Base-by-base conservation (phyloP, 1,140 invertebrate genomes). In the Trigoniulus corallinus region DNA sequence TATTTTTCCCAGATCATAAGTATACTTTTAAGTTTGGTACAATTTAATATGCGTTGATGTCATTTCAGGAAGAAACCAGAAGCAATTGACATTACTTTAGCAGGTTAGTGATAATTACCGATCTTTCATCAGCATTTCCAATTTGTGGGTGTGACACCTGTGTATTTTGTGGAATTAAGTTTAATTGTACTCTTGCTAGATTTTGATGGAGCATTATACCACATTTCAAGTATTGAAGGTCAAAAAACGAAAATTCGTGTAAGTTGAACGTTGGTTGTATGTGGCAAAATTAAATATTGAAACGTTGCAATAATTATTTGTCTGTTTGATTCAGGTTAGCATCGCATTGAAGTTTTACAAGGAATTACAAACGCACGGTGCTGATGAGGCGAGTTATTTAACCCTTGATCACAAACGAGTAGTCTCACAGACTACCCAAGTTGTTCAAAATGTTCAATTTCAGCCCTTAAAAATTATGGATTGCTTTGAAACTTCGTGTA, bases 271-370 rank as follows among this genome's bases (percentile, higher is more conserved):
- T 15, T 7, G 29, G 29, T 2, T 15, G 1, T 37, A 47, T n/a
- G n/a, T n/a, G n/a, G n/a, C n/a, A n/a, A n/a, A n/a, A n/a, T n/a
- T n/a, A n/a, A n/a, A n/a, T n/a, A n/a, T n/a, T n/a, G n/a, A n/a
- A n/a, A n/a, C n/a, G n/a, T n/a, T n/a, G n/a, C n/a, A n/a, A n/a
- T n/a, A n/a, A n/a, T n/a, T 53, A 7, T 48, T 26, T 47, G 4
- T 50, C 13, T 49, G 7, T 12, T 40, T 59, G 42, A 74, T 81
- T 56, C 64, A 96, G 88, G 81, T 94, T 66, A 98, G 93, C 75
- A 97, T 98, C 71, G 84, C 89, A 58, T 72, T 98, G 53, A 98
- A 98, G 72, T 98, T 98, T 74, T 99, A 94, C 72, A 91, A 93
- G 71, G 88, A 98, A 70, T 77, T 98, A 60, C 86, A 95, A 75